Evolutionary conservation across 2,113 vertebrate species (phyloP), one percentile per base, ranked within the genome.

Genomic region (Typhlomys cinereus): DNA sequence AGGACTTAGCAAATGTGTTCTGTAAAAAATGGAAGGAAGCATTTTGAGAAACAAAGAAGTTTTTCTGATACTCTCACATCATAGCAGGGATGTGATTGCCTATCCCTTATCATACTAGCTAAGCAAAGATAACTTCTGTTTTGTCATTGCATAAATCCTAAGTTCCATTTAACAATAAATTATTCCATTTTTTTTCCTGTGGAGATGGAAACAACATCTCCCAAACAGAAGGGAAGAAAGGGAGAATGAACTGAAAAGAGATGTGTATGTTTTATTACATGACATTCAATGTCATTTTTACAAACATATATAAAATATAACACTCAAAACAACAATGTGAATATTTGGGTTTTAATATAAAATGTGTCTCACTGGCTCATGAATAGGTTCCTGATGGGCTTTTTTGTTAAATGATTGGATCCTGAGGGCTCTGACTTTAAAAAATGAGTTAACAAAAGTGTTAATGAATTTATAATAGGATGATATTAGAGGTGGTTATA

Each of bases 1-100:
- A 95, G 66, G 57, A 87, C 52, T 95, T 78, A 91, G 44, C 25
- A 44, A 95, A 89, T 0, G 34, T 27, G 39, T 83, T 52, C 23
- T 52, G 52, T 20, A 18, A 23, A 67, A 52, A 50, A 67, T 1
- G 21, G 23, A 94, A 57, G 41, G 54, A 25, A 74, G 20, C 1
- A 46, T 61, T 78, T 64, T 79, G 34, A 91, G 69, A 29, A 90
- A 74, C 23, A 74, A 48, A 76, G 69, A 82, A n/a, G 14, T 71
- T 74, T 86, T 17, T 27, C 7, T n/a, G 48, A 9, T 79, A 70
- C 18, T 46, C 86, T 88, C 50, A 39, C 34, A 64, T 59, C 10
- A 48, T 25, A 50, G 21, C 27, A 87, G 52, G 27, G 61, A 69
- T n/a, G 12, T 50, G 80, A 73, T 34, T 36, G 5, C 48, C 82